A percentile compares a stretch with the other conserved stretches of the same genome.
Evolutionary conservation across 2,888 invertebrate species (phyloP).

Genomic region (Scaptomyza caliginosa): DNA sequence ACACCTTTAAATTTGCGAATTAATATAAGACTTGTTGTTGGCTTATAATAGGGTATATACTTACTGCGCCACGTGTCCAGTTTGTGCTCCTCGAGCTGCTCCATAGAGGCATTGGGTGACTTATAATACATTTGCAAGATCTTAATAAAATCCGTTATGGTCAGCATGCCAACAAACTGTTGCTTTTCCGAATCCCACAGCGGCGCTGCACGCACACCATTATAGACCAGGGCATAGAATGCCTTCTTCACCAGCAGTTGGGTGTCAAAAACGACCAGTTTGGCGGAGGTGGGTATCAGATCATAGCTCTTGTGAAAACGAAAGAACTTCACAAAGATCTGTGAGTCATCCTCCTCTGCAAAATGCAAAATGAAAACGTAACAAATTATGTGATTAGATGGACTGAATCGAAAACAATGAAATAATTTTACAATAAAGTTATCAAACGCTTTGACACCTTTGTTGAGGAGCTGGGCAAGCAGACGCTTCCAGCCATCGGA

Average conservation of each 20-base stretch:
- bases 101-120: conserved; percentile 96
- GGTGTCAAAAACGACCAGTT: conserved; percentile 99
- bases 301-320: conserved; percentile 99
- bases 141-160: conserved; percentile 99
- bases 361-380: conserved; percentile 48
- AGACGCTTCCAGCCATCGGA: conserved; percentile 91
- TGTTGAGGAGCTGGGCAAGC: conserved; percentile 89
- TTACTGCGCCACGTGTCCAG: conserved; percentile 97
- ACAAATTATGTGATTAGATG: too few species aligned
- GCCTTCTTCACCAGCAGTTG: conserved; percentile 99
- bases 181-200: conserved; percentile 97
- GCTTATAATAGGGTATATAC: conserved; percentile 61
- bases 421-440: too few species aligned
- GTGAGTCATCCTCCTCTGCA: conserved; percentile 97
- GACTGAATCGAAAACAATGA: too few species aligned
- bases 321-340: conserved; percentile 99
- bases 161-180: conserved; percentile 98
- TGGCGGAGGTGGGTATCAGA: conserved; percentile 99
- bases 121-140: conserved; percentile 99
- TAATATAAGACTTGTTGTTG: background rate
- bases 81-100: conserved; percentile 98
- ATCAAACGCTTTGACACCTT: too few species aligned
- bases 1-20: conserved; percentile 87
- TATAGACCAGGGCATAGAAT: conserved; percentile 99
- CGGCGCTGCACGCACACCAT: conserved; percentile 98